Conservation (phyloP, 2,113 vertebrate species). For the Leuciscus idus region DNA sequence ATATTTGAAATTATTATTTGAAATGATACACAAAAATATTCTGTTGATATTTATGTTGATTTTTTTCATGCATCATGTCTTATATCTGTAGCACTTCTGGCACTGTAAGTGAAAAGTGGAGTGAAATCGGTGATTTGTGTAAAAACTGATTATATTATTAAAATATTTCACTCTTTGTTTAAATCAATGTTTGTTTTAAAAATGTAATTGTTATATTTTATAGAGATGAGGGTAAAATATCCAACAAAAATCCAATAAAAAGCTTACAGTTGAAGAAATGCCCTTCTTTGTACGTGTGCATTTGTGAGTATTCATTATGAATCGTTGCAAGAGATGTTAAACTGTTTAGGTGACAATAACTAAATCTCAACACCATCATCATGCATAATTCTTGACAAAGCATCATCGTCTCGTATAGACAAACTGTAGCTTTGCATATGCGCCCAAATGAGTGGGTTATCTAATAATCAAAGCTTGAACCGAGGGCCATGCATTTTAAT, state of each 20-base stretch:
- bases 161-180: background rate
- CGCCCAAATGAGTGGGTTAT: conserved; percentile 74
- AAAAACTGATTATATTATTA: background rate
- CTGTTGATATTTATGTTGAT: background rate
- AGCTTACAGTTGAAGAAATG: background rate
- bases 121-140: background rate
- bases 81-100: background rate
- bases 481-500: conserved; percentile 74
- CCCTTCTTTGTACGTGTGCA: background rate
- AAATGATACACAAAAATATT: background rate
- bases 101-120: background rate
- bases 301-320: background rate
- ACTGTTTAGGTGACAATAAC: background rate
- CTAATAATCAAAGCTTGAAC: conserved; percentile 69
- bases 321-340: background rate
- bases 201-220: background rate
- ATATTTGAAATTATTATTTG: background rate
- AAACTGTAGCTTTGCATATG: conserved; percentile 62
- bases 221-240: background rate
- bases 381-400: background rate
- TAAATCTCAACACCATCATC: background rate
- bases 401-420: background rate
- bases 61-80: background rate
- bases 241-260: background rate
- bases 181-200: background rate